Base-by-base conservation (phyloP, 2,888 invertebrate genomes). In the Congeria kusceri region DNA sequence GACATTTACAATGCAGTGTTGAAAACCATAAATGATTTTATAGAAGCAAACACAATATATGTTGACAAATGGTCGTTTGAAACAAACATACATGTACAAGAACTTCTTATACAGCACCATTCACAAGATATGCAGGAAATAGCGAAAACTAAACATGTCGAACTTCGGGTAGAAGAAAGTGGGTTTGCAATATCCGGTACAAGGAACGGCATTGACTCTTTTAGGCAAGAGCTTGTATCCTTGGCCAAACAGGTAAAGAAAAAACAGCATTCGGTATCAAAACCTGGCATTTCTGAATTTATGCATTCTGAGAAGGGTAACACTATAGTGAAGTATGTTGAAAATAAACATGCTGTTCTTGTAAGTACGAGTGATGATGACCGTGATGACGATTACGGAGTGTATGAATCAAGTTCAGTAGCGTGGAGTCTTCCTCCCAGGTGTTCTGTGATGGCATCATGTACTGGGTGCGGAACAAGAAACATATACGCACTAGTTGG, bases 41-140 rank as follows among this genome's bases (percentile, higher is more conserved):
- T 86, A 11, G 56, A 63, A 23, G 47, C 62, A 4, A 83, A 86
- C 66, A 77, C 79, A 46, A 59, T 81, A 18, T 56, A 68, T 46
- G 62, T 57, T 11, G 28, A 77, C 18, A 56, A 64, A 27, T 46
- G 76, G 5, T 29, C 53, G 27, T 61, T 81, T 49, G 18, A 62
- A 13, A 75, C 61, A 28, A 65, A 64, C 18, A 49, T 74, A 1
- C 61, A 69, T 39, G 18, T 74, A 1, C 61, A 69, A 39, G 18
- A 56, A 20, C 82, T 87, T 28, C 27, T 88, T 7, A 66, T 70
- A 4, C 68, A 53, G 13, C 58, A 85, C 23, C 63, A 76, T 59
- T 67, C 70, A 27, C 7, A 57, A n/a, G 78, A 82, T 13, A 44
- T 87, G 3, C 57, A 66, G 0, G 20, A 29, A 1, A 72, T 88